Evolutionary conservation across 2,797 vertebrate genomes (phyloP).

Genomic region (Cuculus canorus): DNA sequence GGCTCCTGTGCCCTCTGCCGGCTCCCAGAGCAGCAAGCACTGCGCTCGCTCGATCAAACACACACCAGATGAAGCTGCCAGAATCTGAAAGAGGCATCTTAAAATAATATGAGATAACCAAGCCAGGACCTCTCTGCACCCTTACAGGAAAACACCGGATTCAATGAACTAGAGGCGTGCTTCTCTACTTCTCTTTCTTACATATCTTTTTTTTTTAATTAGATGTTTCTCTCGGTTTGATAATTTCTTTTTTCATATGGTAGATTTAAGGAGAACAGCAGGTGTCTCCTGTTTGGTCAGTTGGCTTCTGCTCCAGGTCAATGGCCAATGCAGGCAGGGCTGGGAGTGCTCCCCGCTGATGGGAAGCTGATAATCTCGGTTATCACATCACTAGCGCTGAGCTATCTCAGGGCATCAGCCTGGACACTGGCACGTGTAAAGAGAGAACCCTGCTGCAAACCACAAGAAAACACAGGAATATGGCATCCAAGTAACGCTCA

Average conservation of each 20-base stretch:
- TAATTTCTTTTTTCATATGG: neutral
- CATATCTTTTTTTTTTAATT: accelerated
- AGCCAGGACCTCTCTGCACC: neutral
- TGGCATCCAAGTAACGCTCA: neutral
- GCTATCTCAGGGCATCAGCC: neutral
- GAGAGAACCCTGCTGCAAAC: neutral
- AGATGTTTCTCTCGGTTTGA: neutral
- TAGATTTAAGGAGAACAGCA: accelerated
- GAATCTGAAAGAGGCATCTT: neutral
- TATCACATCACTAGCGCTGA: accelerated
- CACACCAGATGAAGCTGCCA: neutral
- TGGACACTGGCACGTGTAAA: accelerated
- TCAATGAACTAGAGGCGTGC: neutral
- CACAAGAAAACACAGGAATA: neutral
- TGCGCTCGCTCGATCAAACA: neutral
- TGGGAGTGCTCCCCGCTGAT: accelerated
- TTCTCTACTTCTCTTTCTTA: neutral
- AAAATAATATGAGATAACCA: neutral
- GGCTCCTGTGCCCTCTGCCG: neutral
- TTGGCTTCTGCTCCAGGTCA: neutral
- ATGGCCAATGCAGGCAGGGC: neutral
- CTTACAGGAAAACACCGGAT: neutral
- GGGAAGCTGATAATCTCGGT: too few species aligned
- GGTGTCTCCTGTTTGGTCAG: neutral
- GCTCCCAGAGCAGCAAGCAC: neutral